phyloP scores from a whole-genome alignment of 1,140 invertebrate genomes.

The Papilio dardanus region DNA sequence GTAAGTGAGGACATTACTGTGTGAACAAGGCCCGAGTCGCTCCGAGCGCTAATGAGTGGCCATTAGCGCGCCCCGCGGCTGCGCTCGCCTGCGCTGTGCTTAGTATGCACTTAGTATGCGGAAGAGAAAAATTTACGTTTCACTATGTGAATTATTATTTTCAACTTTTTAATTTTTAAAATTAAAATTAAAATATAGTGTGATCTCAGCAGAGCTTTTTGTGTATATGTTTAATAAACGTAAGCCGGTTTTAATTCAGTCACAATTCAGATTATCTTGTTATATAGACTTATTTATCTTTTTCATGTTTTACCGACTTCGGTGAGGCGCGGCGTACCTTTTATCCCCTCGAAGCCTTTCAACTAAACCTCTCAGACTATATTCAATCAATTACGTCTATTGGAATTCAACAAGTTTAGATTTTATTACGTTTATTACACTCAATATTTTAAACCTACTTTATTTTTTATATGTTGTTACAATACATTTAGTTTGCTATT shows the following conservation, averaged over 20 bases:
- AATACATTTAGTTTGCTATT: too few relatives aligned
- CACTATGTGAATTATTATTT: background rate
- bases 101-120: background rate
- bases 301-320: background rate
- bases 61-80: conserved; percentile 19
- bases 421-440: background rate
- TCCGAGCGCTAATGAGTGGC: conserved; percentile 13
- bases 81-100: background rate
- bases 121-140: background rate
- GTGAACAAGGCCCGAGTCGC: background rate
- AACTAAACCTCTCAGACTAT: background rate
- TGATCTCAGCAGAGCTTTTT: too few relatives aligned
- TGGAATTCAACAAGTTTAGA: conserved; percentile 3
- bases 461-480: too few relatives aligned
- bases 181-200: too few relatives aligned
- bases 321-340: background rate
- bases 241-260: background rate
- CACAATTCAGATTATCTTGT: background rate
- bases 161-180: background rate
- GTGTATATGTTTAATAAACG: background rate
- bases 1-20: background rate
- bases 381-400: conserved; percentile 19
- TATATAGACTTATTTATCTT: background rate
- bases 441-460: background rate
- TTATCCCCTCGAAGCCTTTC: conserved; percentile 3